A percentile compares a stretch with the other conserved stretches of the same genome.
phyloP scores from a whole-genome alignment of 2,888 invertebrate genomes.

The Eilema caniola region DNA sequence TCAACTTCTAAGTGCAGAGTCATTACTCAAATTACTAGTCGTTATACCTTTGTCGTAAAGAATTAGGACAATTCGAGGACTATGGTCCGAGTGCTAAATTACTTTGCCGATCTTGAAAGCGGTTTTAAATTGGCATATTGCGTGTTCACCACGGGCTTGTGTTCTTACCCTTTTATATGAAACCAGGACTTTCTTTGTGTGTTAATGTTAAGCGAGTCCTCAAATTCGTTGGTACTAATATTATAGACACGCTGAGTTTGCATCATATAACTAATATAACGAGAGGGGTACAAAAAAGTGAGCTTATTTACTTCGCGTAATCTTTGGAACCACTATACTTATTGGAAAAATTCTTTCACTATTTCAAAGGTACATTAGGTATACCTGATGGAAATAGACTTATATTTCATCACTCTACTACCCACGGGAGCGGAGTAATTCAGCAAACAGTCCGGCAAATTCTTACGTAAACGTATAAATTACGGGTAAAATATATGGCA shows the following conservation, averaged over 20 bases:
- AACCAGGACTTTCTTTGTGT: not conserved
- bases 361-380: too few relatives aligned
- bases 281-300: too few relatives aligned
- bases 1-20: not conserved
- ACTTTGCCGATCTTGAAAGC: constrained; percentile 39
- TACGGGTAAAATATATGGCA: too few relatives aligned
- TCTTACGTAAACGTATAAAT: too few relatives aligned
- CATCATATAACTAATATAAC: too few relatives aligned
- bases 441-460: too few relatives aligned
- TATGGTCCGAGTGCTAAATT: constrained; percentile 35
- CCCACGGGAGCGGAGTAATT: too few relatives aligned
- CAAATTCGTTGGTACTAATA: not conserved
- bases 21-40: not conserved
- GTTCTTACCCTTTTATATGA: constrained; percentile 55
- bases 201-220: constrained; percentile 2
- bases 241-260: not conserved
- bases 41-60: constrained; percentile 4
- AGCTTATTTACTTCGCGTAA: too few relatives aligned
- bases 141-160: constrained; percentile 58
- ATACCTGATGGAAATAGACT: too few relatives aligned
- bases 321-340: too few relatives aligned
- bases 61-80: constrained; percentile 32
- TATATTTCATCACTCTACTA: too few relatives aligned
- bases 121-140: constrained; percentile 70
- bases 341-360: too few relatives aligned